Base-by-base conservation (phyloP, 2,888 invertebrate species). In the Athetis lepigone region DNA sequence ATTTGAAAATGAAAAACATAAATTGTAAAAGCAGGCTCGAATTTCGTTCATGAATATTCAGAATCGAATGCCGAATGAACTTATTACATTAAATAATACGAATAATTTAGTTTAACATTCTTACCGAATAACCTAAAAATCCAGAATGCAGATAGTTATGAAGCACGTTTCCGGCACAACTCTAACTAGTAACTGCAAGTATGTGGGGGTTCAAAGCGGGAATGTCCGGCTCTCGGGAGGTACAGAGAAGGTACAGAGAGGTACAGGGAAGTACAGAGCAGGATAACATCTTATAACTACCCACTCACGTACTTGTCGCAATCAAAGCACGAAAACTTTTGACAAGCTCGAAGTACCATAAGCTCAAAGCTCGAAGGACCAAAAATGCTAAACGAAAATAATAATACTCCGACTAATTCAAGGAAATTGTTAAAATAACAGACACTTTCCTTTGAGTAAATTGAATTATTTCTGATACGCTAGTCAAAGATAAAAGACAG, bases 161-260 rank as follows among this genome's bases (percentile, higher is more conserved):
- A 65, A 55, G 42, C 51, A 46, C 37, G 51, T 40, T 29, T 27
- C 18, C 45, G 37, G 19, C 33, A 11, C 29, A 49, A 21, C 33
- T 58, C 47, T 5, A 37, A 43, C 36, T 29, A 50, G 52, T 36
- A 46, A 42, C 39, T 64, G 27, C 39, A 58, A 43, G 42, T 59
- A 64, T 60, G 59, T 37, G 59, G 16, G 47, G 50, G 52, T 33
- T 55, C 49, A 70, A 70, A 65, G 66, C 13, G 19, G 39, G 59
- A 56, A 70, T 71, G 51, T 36, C 9, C 11, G 72, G 51, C 11
- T 49, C 49, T 45, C 39, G 9, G 51, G 13, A n/a, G 27, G 55
- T 29, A 23, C 21, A 8, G 21, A 21, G 40, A 40, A 16, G 21
- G 13, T n/a, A n/a, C n/a, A n/a, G n/a, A n/a, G n/a, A n/a, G n/a